Conservation (phyloP, 2,113 vertebrate genomes). For the Platichthys stellatus region DNA sequence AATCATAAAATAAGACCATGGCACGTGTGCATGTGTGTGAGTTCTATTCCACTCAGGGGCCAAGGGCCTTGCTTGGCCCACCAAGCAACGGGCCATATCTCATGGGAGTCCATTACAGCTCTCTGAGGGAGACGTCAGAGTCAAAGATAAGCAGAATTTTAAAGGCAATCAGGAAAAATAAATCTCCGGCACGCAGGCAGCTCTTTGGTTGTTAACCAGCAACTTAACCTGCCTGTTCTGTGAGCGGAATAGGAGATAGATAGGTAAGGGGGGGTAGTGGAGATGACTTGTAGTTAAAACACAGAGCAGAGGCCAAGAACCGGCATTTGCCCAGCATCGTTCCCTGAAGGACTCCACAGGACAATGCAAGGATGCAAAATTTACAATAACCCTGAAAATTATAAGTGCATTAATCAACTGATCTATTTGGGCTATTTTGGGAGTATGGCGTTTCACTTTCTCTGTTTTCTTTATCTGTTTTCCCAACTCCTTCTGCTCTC, state of each 20-base stretch:
- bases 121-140: conserved; percentile 87
- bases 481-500: conserved; percentile 29
- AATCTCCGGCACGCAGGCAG: conserved; percentile 72
- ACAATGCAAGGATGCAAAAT: conserved; percentile 1
- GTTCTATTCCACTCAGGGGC: conserved; percentile 84
- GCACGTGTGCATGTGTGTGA: conserved; percentile 49
- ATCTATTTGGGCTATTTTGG: conserved; percentile 11
- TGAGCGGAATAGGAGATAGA: conserved; percentile 69
- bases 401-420: neutral
- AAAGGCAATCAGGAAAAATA: conserved; percentile 96
- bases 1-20: conserved; percentile 59
- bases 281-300: conserved; percentile 33
- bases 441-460: conserved; percentile 28
- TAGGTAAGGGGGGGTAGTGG: conserved; percentile 14
- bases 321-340: neutral
- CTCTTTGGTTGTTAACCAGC: conserved; percentile 80
- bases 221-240: conserved; percentile 78
- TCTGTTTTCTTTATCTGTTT: conserved; percentile 1
- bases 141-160: conserved; percentile 99
- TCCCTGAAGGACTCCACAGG: neutral
- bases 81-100: conserved; percentile 88
- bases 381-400: conserved; percentile 1
- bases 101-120: conserved; percentile 93
- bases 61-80: conserved; percentile 91
- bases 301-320: conserved; percentile 34